Conservation (phyloP, 1,140 invertebrate species). For the Pogonus chalceus region DNA sequence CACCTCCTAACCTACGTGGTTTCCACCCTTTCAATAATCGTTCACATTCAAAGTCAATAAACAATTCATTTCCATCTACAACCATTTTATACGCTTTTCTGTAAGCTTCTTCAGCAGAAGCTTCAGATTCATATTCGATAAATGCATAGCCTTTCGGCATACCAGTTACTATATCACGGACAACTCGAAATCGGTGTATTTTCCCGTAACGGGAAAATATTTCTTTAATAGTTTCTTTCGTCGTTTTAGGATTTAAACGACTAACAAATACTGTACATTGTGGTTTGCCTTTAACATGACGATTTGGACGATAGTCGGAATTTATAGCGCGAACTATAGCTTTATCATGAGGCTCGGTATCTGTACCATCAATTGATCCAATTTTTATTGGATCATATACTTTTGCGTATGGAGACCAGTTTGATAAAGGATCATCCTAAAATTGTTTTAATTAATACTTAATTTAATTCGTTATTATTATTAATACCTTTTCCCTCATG, state of each 20-base stretch:
- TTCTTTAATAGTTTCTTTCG: constrained; percentile 45
- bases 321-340: constrained; percentile 62
- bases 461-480: neutral
- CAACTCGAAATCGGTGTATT: constrained; percentile 55
- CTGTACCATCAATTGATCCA: constrained; percentile 78
- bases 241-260: constrained; percentile 63
- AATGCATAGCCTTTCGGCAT: constrained; percentile 77
- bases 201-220: constrained; percentile 58
- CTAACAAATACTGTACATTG: constrained; percentile 67
- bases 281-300: constrained; percentile 56
- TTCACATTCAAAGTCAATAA: constrained; percentile 60
- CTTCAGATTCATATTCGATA: constrained; percentile 61
- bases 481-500: neutral
- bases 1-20: constrained; percentile 75
- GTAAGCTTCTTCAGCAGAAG: constrained; percentile 50
- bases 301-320: constrained; percentile 58
- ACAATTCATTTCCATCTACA: constrained; percentile 50
- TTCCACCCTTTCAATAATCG: constrained; percentile 65
- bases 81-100: constrained; percentile 43
- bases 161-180: constrained; percentile 74
- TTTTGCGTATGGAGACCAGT: constrained; percentile 42
- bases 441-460: neutral
- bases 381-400: constrained; percentile 58
- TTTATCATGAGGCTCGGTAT: constrained; percentile 70
- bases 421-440: neutral